Percentiles rank a stretch among this genome's conserved stretches.
Evolutionary conservation across 1,140 invertebrate genomes (phyloP).

Genomic region (Condylostylus longicornis): DNA sequence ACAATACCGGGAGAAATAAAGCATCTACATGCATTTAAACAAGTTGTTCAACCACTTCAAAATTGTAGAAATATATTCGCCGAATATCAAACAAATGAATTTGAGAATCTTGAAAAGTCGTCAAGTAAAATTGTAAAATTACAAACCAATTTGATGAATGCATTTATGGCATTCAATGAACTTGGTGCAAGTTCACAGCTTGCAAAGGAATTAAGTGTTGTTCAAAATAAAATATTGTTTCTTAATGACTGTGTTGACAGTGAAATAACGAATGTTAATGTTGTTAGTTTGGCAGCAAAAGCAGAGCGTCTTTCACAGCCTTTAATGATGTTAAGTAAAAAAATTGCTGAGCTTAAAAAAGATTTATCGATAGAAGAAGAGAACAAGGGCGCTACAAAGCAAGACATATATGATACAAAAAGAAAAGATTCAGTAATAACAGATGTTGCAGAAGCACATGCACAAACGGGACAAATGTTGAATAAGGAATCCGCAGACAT

Average conservation of each 20-base stretch:
- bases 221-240: too few species aligned
- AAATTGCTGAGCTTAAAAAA: too few species aligned
- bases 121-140: conserved; percentile 2
- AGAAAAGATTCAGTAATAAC: neutral
- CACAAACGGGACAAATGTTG: neutral
- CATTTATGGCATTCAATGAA: conserved; percentile 3
- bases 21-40: too few species aligned
- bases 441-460: neutral
- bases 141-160: conserved; percentile 7
- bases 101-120: conserved; percentile 5
- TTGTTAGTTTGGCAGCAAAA: neutral
- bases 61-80: too few species aligned
- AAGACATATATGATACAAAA: neutral
- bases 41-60: too few species aligned
- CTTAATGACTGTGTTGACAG: too few species aligned
- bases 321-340: too few species aligned
- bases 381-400: neutral
- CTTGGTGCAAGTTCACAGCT: neutral
- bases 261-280: neutral
- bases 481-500: neutral
- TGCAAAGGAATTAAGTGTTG: too few species aligned
- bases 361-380: neutral
- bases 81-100: too few species aligned
- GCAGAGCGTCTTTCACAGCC: too few species aligned
- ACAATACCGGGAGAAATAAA: too few species aligned